A percentile compares a stretch with the other conserved stretches of the same genome.
These are phyloP conservation scores for Hylaeus anthracinus DNA, from an alignment of 1,140 invertebrate genomes.

Conservation along the genomic window DNA sequence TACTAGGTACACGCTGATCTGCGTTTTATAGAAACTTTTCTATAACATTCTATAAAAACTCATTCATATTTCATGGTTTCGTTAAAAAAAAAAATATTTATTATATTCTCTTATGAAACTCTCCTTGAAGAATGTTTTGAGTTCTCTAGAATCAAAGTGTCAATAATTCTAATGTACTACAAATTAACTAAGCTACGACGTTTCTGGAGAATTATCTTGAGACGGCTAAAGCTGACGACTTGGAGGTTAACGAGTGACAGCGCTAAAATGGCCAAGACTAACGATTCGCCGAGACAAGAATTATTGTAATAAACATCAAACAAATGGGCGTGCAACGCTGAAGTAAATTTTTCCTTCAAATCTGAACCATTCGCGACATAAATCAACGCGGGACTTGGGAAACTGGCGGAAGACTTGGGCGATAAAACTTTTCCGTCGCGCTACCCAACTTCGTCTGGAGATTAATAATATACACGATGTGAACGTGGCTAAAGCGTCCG, in stretches of 20 bases:
- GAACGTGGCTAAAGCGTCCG: conserved; percentile 37
- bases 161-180: too few relatives aligned
- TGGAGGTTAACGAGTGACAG: not conserved
- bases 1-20: too few relatives aligned
- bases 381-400: conserved; percentile 13
- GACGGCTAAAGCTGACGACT: too few relatives aligned
- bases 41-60: too few relatives aligned
- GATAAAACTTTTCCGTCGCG: conserved; percentile 39
- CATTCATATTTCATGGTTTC: too few relatives aligned
- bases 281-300: not conserved
- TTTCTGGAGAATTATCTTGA: too few relatives aligned
- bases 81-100: too few relatives aligned
- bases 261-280: not conserved
- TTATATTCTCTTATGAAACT: too few relatives aligned
- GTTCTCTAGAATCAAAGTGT: too few relatives aligned
- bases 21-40: too few relatives aligned
- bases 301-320: conserved; percentile 37
- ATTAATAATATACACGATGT: conserved; percentile 54
- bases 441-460: not conserved
- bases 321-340: conserved; percentile 1
- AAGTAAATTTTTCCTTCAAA: conserved; percentile 26
- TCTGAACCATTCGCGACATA: conserved; percentile 12
- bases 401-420: conserved; percentile 22
- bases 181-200: too few relatives aligned
- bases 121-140: too few relatives aligned